Base-by-base conservation (phyloP, 2,888 invertebrate species). In the Aethes cnicana region DNA sequence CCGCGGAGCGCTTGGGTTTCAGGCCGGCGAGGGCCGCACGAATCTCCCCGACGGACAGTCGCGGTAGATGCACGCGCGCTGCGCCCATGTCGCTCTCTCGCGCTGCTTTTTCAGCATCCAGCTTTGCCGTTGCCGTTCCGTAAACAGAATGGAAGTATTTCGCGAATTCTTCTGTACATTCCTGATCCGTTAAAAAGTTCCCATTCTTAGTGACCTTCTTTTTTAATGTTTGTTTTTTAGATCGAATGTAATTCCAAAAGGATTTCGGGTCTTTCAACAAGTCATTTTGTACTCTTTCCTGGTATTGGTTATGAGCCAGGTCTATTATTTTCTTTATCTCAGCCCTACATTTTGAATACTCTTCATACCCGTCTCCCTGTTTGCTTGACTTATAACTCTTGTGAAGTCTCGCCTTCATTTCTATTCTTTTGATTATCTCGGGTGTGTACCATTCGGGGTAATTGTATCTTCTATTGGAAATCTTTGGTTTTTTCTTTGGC, bases 371-470 rank as follows among this genome's bases (percentile, higher is more conserved):
- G 6, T 5, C 6, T 4, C 5, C 8, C 11, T 17, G 41, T 3
- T 28, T 35, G 9, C 26, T 57, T 3, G n/a, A 6, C 46, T 59
- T 59, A 17, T 46, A 59, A 6, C 14, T 21, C 25, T 53, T 56
- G 49, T 59, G 61, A 4, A 50, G 41, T n/a, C n/a, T 21, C 3
- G 39, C 28, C 32, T 58, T 61, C 12, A 23, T 35, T 36, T 42
- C 46, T 16, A 59, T 58, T 12, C 53, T 41, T 14, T 37, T 17
- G 44, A 60, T 57, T 11, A 62, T 47, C 20, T 58, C 54, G 1
- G 28, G 8, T 6, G 56, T 59, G 23, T 59, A 62, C 59, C 58
- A 62, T 11, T 52, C 55, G 2, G 62, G 59, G 23, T 60, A 62
- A 20, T 4, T 6, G 17, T 56, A 47, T 43, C 39, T 47, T 12